Evolutionary conservation across 2,113 vertebrate species (phyloP).

Genomic region (Nanorana parkeri): DNA sequence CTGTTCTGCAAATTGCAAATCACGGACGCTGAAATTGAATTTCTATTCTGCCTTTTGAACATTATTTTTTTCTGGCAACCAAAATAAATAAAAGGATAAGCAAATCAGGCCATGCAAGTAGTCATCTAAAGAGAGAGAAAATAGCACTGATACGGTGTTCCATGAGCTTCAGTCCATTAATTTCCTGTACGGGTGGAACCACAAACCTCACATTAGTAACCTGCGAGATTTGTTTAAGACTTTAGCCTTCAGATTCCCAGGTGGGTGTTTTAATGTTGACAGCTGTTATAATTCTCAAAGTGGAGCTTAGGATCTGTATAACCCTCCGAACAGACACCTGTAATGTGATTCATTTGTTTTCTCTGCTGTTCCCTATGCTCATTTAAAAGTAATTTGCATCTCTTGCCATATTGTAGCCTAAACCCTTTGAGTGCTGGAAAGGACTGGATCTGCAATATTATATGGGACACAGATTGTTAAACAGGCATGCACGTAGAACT

Average conservation of each 20-base stretch:
- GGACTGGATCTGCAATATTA: conserved; percentile 1
- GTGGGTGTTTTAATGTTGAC: conserved; percentile 70
- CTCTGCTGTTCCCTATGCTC: conserved; percentile 68
- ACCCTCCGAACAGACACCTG: conserved; percentile 69
- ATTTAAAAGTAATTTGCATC: conserved; percentile 68
- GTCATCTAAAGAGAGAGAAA: conserved; percentile 63
- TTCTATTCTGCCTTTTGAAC: conserved; percentile 43
- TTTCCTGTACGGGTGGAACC: conserved; percentile 64
- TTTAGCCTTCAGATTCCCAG: conserved; percentile 67
- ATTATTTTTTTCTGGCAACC: conserved; percentile 42
- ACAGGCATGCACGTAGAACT: too few species aligned
- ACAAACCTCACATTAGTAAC: conserved; percentile 64
- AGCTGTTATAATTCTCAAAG: conserved; percentile 71
- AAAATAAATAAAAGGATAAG: conserved; percentile 53
- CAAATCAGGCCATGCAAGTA: conserved; percentile 53
- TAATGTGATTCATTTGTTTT: conserved; percentile 69
- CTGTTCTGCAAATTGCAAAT: conserved; percentile 48
- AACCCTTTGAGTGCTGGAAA: conserved; percentile 54
- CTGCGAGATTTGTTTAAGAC: conserved; percentile 67
- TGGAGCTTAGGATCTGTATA: conserved; percentile 65
- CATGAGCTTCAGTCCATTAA: conserved; percentile 64
- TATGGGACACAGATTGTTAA: too few species aligned
- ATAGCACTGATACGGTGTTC: conserved; percentile 58
- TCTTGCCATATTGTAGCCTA: conserved; percentile 63
- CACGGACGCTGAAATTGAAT: conserved; percentile 41